Conservation (phyloP, 2,113 vertebrate genomes). For the Saguinus imperator region DNA sequence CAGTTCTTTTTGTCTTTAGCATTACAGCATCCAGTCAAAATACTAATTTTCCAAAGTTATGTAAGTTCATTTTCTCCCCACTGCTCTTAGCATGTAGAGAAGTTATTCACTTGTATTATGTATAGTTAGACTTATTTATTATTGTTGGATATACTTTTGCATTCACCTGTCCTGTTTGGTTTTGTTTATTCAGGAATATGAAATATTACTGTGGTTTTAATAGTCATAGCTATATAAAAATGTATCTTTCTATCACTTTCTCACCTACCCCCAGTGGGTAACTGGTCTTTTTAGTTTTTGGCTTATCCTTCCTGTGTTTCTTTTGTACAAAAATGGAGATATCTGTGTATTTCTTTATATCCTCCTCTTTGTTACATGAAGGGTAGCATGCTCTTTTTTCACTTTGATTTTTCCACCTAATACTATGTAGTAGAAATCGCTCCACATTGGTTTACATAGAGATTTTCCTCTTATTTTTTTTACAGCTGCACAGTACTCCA, state of each 20-base stretch:
- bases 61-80: not conserved
- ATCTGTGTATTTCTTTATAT: not conserved
- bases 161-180: not conserved
- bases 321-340: not conserved
- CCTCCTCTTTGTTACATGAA: not conserved
- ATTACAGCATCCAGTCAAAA: not conserved
- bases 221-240: slow-evolving; percentile 5
- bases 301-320: not conserved
- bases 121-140: slow-evolving; percentile 4
- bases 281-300: not conserved
- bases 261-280: not conserved
- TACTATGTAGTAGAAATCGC: not conserved
- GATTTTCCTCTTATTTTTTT: not conserved
- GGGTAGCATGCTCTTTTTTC: not conserved
- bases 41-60: not conserved
- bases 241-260: not conserved
- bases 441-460: not conserved
- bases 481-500: not conserved
- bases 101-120: not conserved
- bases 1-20: not conserved
- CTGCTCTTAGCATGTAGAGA: not conserved
- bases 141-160: not conserved
- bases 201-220: slow-evolving; percentile 4
- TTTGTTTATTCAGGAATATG: not conserved
- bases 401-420: not conserved